phyloP scores from a whole-genome alignment of 2,888 invertebrate species.

The Caenorhabditis sinica region DNA sequence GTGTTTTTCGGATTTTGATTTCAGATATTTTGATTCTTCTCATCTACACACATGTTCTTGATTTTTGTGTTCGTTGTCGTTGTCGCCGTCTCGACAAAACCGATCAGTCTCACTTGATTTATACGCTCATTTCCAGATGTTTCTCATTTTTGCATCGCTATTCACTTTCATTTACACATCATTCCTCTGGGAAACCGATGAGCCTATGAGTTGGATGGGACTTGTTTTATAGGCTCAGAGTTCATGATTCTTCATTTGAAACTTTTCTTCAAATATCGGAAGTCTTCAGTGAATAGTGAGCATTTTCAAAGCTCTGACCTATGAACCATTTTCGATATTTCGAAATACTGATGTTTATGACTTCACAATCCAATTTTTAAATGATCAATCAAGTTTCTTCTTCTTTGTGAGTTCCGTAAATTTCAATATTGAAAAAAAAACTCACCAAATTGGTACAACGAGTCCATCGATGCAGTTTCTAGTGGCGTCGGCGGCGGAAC shows the following conservation, averaged over 20 bases:
- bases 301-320: not conserved
- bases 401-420: too few species aligned
- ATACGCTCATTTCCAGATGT: conserved; percentile 63
- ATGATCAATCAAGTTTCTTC: not conserved
- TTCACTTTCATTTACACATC: conserved; percentile 58
- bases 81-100: conserved; percentile 28
- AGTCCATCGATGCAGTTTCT: conserved; percentile 90
- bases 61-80: conserved; percentile 48
- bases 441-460: conserved; percentile 91
- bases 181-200: conserved; percentile 31
- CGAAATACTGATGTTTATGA: conserved; percentile 23
- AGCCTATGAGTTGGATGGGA: not conserved
- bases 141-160: conserved; percentile 45
- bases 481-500: conserved; percentile 83
- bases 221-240: conserved; percentile 4
- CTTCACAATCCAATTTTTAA: conserved; percentile 17
- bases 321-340: not conserved
- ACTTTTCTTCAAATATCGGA: not conserved
- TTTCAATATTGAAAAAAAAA: not conserved
- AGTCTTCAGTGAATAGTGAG: not conserved
- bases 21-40: conserved; percentile 9
- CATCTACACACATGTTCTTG: conserved; percentile 56
- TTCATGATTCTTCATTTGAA: not conserved
- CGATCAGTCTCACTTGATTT: conserved; percentile 62
- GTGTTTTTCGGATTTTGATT: not conserved